These are phyloP conservation scores for Felis chaus DNA, from an alignment of 2,113 vertebrate species.

Conservation along the genomic window DNA sequence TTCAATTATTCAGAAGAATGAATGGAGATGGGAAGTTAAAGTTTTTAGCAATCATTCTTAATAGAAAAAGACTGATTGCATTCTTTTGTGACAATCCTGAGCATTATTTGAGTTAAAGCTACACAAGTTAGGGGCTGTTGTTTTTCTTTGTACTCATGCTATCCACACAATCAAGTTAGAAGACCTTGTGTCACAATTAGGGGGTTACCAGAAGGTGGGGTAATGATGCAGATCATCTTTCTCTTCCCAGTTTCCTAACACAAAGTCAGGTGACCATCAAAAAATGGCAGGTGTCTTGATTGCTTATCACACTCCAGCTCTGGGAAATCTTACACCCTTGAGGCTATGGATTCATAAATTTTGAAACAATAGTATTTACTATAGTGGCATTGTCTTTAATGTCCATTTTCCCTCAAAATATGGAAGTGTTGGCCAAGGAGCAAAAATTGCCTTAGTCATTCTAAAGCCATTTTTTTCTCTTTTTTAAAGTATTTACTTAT, in stretches of 20 bases:
- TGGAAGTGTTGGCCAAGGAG: background rate
- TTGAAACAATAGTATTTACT: background rate
- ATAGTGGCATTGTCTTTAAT: background rate
- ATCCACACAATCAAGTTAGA: background rate
- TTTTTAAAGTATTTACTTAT: no score
- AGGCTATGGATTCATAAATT: background rate
- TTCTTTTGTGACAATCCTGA: background rate
- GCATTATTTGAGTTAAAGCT: background rate
- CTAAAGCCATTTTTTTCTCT: background rate
- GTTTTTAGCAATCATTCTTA: background rate
- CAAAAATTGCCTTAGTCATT: background rate
- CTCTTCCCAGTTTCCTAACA: background rate
- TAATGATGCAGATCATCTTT: background rate
- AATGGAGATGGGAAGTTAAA: background rate
- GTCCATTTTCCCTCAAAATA: background rate
- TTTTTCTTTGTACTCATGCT: background rate
- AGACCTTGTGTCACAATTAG: background rate
- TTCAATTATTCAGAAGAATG: constrained; percentile 13
- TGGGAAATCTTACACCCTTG: background rate
- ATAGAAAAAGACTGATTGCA: background rate
- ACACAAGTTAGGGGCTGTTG: background rate
- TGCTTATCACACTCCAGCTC: background rate
- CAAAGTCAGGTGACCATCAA: background rate
- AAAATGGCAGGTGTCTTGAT: background rate
- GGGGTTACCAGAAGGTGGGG: background rate